Evolutionary conservation across 1,140 invertebrate genomes (phyloP).

Genomic region (Pachypeltis micranthus): DNA sequence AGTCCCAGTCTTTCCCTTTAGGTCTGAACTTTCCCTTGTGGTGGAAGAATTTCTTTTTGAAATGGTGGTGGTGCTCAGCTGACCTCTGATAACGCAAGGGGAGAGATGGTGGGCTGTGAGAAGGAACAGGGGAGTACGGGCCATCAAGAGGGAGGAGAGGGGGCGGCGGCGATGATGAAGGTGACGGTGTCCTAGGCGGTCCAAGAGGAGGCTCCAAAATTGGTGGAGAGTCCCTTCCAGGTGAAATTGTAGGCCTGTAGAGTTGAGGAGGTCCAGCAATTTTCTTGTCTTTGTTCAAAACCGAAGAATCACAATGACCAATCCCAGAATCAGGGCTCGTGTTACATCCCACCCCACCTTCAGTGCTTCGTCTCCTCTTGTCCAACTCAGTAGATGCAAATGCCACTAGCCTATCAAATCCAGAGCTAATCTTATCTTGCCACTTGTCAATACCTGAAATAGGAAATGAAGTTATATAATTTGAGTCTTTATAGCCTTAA

Average conservation of each 20-base stretch:
- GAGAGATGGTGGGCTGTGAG: conserved; percentile 32
- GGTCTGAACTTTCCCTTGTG: conserved; percentile 47
- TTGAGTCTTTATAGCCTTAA: no score
- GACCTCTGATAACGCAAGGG: conserved; percentile 49
- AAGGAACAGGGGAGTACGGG: conserved; percentile 35
- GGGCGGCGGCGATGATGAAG: conserved; percentile 42
- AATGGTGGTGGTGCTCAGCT: conserved; percentile 49
- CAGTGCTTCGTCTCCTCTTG: conserved; percentile 61
- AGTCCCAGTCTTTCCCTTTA: conserved; percentile 65
- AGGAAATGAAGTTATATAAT: conserved; percentile 16
- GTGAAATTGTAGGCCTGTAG: conserved; percentile 29
- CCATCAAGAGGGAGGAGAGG: conserved; percentile 30
- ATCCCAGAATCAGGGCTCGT: conserved; percentile 66
- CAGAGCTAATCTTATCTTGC: conserved; percentile 74
- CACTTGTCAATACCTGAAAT: conserved; percentile 45
- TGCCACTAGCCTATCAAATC: conserved; percentile 74
- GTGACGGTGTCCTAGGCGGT: conserved; percentile 53
- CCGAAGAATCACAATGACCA: conserved; percentile 51
- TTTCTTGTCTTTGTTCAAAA: conserved; percentile 25
- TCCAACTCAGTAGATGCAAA: conserved; percentile 75
- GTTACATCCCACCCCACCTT: conserved; percentile 48
- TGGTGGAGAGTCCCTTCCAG: conserved; percentile 38
- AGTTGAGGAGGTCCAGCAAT: conserved; percentile 26
- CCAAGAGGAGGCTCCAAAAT: conserved; percentile 37
- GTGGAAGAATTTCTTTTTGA: conserved; percentile 69